Base-by-base conservation (phyloP, 2,797 vertebrate species). In the Dicrostonyx torquatus region DNA sequence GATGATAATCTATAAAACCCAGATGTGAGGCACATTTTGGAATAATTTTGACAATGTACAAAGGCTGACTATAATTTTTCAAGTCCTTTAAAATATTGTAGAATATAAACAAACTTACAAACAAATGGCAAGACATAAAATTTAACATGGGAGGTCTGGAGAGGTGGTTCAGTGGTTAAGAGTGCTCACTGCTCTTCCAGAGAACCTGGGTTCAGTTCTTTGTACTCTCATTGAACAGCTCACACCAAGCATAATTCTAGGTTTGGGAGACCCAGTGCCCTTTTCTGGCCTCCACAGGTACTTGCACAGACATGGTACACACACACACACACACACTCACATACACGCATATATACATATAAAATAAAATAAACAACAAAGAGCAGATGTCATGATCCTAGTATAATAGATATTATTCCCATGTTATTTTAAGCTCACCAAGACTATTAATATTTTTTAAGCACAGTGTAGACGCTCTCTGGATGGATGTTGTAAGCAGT, bases 51-150 rank as follows among this genome's bases (percentile, higher is more conserved):
- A n/a, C 84, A 72, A 77, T 66, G 31, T 55, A 53, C 22, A 94
- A 94, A 93, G 91, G 87, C 22, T 43, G 29, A 7, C 34, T 93
- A 37, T 43, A 79, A 83, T 78, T 89, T 86, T 6, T 68, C 64
- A 89, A 53, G 84, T 96, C 43, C 94, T 94, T 89, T 50, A 95
- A 93, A 95, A 91, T 43, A 15, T 50, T 91, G 34, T 94, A 45
- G 31, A 79, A 77, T 83, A 3, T 68, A 85, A 22, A 68, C 43
- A 84, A 80, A 40, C 48, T 77, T 62, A 66, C 6, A 83, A n/a
- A 45, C 17, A 45, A 84, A 79, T 90, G 55, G 55, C 50, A 34
- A 91, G 73, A 93, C 4, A 18, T 45, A 68, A 86, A 55, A 24
- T 87, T 68, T 84, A 75, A 64, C 72, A 79, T 34, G 26, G 40